Percentiles rank a stretch among this genome's conserved stretches.
Conservation (phyloP, 2,888 invertebrate genomes). For the Mythimna lalbum region DNA sequence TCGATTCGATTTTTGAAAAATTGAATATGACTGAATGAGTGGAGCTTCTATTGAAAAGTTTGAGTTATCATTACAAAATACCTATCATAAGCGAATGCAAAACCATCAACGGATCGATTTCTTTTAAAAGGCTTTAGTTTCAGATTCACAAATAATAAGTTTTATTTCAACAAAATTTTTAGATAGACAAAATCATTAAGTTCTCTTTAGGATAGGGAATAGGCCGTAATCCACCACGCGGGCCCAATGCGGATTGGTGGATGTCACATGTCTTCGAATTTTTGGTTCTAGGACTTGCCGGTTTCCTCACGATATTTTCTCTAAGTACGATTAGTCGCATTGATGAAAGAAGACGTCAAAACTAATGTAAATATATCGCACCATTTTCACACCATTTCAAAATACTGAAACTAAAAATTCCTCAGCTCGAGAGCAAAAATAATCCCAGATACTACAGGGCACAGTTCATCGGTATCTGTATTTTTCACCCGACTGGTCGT, state of each 20-base stretch:
- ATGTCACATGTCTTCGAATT: too few species aligned
- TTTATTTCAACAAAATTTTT: background rate
- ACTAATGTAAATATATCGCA: background rate
- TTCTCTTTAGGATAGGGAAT: too few species aligned
- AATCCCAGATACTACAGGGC: slow-evolving; percentile 50
- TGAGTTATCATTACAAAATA: background rate
- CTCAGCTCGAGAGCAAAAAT: slow-evolving; percentile 22
- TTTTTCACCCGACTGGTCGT: slow-evolving; percentile 70
- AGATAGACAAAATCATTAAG: background rate
- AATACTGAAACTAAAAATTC: slow-evolving; percentile 18
- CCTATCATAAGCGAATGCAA: slow-evolving; percentile 3
- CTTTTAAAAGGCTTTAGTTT: background rate
- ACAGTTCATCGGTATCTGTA: slow-evolving; percentile 72
- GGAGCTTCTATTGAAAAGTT: slow-evolving; percentile 18
- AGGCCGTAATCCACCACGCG: too few species aligned
- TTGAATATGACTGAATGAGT: slow-evolving; percentile 25
- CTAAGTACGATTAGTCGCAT: too few species aligned
- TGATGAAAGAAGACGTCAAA: background rate
- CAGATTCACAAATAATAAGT: background rate
- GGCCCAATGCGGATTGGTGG: too few species aligned
- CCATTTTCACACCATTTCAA: background rate
- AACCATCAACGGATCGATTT: background rate
- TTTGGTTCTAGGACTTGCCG: too few species aligned
- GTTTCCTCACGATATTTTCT: too few species aligned
- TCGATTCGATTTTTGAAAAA: slow-evolving; percentile 59